These are phyloP conservation scores for Archegozetes longisetosus DNA, from an alignment of 1,140 invertebrate genomes.

Conservation along the genomic window DNA sequence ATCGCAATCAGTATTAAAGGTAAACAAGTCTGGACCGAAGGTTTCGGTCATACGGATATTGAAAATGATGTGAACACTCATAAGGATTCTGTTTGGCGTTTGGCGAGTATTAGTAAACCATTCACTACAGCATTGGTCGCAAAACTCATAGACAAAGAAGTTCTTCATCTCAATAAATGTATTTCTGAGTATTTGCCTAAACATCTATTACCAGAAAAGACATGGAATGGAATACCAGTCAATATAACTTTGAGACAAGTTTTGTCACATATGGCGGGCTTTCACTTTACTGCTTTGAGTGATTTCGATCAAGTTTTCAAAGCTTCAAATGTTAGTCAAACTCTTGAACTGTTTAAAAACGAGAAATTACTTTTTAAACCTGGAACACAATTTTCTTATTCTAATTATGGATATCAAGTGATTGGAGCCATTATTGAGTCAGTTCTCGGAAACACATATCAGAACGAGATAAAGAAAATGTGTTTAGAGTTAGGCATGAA, in stretches of 20 bases:
- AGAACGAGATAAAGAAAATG: neutral
- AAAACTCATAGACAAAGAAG: neutral
- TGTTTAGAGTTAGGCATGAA: neutral
- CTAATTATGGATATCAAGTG: slow-evolving; percentile 1
- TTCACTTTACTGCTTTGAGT: neutral
- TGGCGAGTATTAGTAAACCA: neutral
- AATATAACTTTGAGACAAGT: slow-evolving; percentile 1
- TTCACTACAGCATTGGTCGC: neutral
- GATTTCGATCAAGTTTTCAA: neutral
- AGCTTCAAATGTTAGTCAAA: neutral
- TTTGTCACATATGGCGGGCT: slow-evolving; percentile 1
- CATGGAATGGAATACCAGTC: neutral
- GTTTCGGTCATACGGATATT: neutral
- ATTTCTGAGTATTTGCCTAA: neutral
- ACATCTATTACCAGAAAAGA: neutral
- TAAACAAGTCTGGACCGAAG: neutral
- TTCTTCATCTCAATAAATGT: neutral
- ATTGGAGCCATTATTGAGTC: neutral
- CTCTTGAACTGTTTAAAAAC: neutral
- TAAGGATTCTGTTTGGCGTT: neutral
- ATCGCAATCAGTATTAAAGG: neutral
- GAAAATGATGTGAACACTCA: neutral
- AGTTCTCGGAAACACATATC: neutral
- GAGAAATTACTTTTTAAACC: neutral
- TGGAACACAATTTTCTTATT: neutral